Conservation (phyloP, 2,113 vertebrate species). For the Ochotona princeps region DNA sequence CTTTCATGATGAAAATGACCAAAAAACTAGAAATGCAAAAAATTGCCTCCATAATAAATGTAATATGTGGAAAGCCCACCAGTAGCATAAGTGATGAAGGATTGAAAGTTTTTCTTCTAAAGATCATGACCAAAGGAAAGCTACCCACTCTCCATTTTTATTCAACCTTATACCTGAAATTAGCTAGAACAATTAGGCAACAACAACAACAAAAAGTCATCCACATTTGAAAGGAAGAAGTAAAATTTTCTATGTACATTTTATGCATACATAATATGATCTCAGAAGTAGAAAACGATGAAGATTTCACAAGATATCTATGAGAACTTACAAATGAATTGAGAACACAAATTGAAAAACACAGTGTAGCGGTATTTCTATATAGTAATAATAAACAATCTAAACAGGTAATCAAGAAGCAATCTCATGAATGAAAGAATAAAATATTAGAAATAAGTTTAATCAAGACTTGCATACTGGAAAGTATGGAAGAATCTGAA, state of each 20-base stretch:
- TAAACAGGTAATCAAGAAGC: neutral
- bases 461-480: neutral
- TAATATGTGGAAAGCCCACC: neutral
- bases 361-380: neutral
- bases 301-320: neutral
- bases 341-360: neutral
- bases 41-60: neutral
- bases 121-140: neutral
- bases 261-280: too few species aligned
- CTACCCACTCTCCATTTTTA: neutral
- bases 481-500: neutral
- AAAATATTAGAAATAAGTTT: neutral
- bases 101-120: neutral
- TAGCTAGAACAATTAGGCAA: neutral
- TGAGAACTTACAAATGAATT: neutral
- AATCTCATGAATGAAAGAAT: neutral
- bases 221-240: neutral
- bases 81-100: neutral
- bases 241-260: neutral
- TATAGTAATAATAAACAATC: neutral
- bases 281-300: neutral
- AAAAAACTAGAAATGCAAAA: neutral
- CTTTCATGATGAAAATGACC: neutral
- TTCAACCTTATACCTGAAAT: neutral
- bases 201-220: neutral